A percentile compares a stretch with the other conserved stretches of the same genome.
Evolutionary conservation across 2,888 invertebrate genomes (phyloP).

Genomic region (Gasteruption jaculator): DNA sequence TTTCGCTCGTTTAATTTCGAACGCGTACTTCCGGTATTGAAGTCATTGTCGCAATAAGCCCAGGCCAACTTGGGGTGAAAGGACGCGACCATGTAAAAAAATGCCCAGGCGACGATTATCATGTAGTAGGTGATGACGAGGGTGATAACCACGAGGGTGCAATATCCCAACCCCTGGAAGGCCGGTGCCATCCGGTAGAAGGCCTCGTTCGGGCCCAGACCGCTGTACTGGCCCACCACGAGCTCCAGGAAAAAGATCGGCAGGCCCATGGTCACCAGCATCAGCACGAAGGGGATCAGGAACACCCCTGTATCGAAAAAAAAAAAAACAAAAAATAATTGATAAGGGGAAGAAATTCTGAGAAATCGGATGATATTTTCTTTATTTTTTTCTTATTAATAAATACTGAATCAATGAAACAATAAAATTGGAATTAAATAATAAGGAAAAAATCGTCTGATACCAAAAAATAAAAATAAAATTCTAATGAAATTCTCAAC

Average conservation of each 20-base stretch:
- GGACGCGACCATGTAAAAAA: slow-evolving; percentile 71
- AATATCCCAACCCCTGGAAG: slow-evolving; percentile 58
- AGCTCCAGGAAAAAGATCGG: slow-evolving; percentile 78
- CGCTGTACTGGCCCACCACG: slow-evolving; percentile 74
- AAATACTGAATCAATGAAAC: no score
- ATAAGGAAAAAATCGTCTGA: no score
- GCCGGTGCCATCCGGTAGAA: slow-evolving; percentile 62
- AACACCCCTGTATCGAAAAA: slow-evolving; percentile 62
- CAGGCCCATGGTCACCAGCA: slow-evolving; percentile 72
- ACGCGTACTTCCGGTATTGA: slow-evolving; percentile 60
- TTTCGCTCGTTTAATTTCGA: no score
- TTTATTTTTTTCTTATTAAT: no score
- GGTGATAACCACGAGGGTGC: slow-evolving; percentile 67
- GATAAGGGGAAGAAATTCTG: background rate
- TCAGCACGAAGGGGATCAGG: slow-evolving; percentile 68
- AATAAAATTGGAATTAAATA: no score
- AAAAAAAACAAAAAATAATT: slow-evolving; percentile 7
- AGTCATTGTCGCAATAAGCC: slow-evolving; percentile 64
- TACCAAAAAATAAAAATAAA: no score
- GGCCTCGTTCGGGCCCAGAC: slow-evolving; percentile 66
- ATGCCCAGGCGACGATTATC: slow-evolving; percentile 74
- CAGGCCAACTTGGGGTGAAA: slow-evolving; percentile 63
- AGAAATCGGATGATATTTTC: background rate
- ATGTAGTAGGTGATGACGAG: slow-evolving; percentile 74
- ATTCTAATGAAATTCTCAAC: no score